Percentiles rank a stretch among this genome's conserved stretches.
phyloP scores from a whole-genome alignment of 1,140 invertebrate species.

The Temnothorax curvispinosus region DNA sequence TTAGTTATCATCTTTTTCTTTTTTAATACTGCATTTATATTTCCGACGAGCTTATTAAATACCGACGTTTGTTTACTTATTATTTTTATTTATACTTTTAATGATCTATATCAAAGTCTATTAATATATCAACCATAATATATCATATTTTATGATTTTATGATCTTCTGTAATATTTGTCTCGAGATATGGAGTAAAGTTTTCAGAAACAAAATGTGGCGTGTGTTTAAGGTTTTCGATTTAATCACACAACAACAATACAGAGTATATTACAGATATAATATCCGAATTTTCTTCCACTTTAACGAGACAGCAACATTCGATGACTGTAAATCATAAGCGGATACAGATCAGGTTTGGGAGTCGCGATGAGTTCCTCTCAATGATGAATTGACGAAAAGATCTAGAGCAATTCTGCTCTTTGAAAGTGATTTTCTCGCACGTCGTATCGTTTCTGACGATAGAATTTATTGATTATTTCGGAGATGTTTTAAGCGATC shows the following conservation, averaged over 20 bases:
- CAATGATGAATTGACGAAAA: constrained; percentile 17
- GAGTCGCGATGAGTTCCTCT: constrained; percentile 64
- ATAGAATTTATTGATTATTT: not conserved
- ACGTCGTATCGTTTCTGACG: not conserved
- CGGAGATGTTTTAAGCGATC: not conserved
- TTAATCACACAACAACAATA: constrained; percentile 86
- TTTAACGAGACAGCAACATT: constrained; percentile 78
- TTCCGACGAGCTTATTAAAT: not conserved
- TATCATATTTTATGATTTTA: not conserved
- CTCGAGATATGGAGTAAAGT: constrained; percentile 2
- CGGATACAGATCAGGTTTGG: constrained; percentile 65
- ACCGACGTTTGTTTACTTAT: not conserved
- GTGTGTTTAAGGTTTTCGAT: constrained; percentile 75
- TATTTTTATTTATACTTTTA: not conserved
- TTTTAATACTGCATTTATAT: not conserved
- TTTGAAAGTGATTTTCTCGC: not conserved
- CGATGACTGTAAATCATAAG: constrained; percentile 70
- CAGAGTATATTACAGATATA: constrained; percentile 85
- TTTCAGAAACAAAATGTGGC: constrained; percentile 12
- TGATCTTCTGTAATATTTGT: not conserved
- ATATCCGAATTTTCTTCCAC: constrained; percentile 76
- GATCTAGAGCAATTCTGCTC: not conserved
- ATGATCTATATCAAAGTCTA: not conserved
- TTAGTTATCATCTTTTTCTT: not conserved
- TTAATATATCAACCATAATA: not conserved